These are phyloP conservation scores for Agonopterix heracliana DNA, from an alignment of 2,888 invertebrate genomes.

Conservation along the genomic window DNA sequence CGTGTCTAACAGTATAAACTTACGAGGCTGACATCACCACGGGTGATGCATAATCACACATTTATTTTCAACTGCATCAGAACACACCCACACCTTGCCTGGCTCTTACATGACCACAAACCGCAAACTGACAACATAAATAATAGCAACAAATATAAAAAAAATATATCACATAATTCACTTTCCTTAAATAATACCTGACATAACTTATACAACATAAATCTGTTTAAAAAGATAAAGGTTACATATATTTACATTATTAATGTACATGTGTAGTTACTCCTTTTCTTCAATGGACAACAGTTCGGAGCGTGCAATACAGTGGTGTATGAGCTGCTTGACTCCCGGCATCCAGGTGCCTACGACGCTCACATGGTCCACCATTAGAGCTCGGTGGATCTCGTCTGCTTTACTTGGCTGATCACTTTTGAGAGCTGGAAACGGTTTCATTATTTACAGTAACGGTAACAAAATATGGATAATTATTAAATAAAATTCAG, in stretches of 20 bases:
- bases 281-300: constrained; percentile 56
- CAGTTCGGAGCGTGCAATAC: constrained; percentile 56
- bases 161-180: background rate
- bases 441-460: background rate
- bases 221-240: background rate
- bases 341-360: constrained; percentile 79
- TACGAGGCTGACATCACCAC: too few relatives aligned
- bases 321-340: constrained; percentile 74
- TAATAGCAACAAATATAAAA: too few relatives aligned
- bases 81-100: too few relatives aligned
- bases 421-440: constrained; percentile 70
- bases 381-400: constrained; percentile 76
- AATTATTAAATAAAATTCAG: too few relatives aligned
- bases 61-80: too few relatives aligned
- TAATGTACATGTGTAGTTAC: background rate
- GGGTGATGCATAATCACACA: too few relatives aligned
- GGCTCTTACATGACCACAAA: too few relatives aligned
- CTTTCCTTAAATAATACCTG: constrained; percentile 2
- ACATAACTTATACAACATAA: background rate
- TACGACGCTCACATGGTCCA: constrained; percentile 74
- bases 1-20: too few relatives aligned
- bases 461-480: too few relatives aligned
- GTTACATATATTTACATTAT: too few relatives aligned
- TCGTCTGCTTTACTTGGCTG: constrained; percentile 71
- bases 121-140: too few relatives aligned